Base-by-base conservation (phyloP, 2,888 invertebrate species). In the Meiosimyza platycephala region DNA sequence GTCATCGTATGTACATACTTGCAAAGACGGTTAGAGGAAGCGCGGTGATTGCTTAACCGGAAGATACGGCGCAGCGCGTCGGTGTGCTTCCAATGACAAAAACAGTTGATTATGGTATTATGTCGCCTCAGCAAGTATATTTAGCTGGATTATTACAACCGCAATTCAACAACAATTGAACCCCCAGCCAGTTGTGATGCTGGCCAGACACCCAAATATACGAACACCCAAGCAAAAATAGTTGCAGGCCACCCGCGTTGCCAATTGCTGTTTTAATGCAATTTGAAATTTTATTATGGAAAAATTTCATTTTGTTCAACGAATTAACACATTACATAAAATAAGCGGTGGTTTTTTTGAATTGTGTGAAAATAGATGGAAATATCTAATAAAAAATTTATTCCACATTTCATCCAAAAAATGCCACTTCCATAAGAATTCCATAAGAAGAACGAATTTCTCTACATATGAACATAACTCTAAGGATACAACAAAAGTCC, bases 71-170 rank as follows among this genome's bases (percentile, higher is more conserved):
- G n/a, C 64, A 13, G n/a, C 28, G 50, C 28, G 16, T 54, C 54
- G 18, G 16, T n/a, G n/a, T 54, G 54, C 9, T n/a, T 54, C 54
- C 11, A 16, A 48, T 55, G 71, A 80, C 80, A 79, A 79, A 81
- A 75, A 79, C 74, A 70, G 68, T 77, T 83, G 82, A 83, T 82
- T 82, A 80, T 71, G 67, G 76, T 71, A 74, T 71, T 75, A 76
- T 78, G 78, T 71, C 72, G 77, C 76, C 75, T 78, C 78, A 74
- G 77, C 80, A 78, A 76, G 83, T 82, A 81, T 18, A 16, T 28
- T 68, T 55, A 55, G 59, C 68, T 15, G 18, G 60, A 69, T 69
- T 69, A 52, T 40, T 66, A 54, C 22, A 60, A 9, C 60, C 4
- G 3, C 60, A 33, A 28, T 7, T 6, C 28, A n/a, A 33, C 3